Conservation (phyloP, 1,140 invertebrate species). For the Hormaphis cornu region DNA sequence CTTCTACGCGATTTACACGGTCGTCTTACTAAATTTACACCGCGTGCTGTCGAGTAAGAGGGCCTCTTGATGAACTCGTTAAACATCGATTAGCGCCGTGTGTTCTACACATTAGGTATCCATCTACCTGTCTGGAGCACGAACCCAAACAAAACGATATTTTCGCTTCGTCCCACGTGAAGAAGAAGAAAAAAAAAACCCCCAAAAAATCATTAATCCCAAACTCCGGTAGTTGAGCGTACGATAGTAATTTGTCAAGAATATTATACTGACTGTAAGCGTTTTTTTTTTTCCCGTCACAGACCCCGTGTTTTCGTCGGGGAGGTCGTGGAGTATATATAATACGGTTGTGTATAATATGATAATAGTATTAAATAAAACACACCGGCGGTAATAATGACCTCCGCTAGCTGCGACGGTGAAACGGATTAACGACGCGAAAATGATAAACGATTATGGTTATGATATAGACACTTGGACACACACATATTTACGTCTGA, state of each 20-base stretch:
- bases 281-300: neutral
- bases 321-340: neutral
- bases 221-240: conserved; percentile 28
- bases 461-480: too few relatives aligned
- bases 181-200: neutral
- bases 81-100: conserved; percentile 22
- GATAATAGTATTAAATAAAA: too few relatives aligned
- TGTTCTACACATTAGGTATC: too few relatives aligned
- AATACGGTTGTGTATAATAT: too few relatives aligned
- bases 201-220: conserved; percentile 30
- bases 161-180: neutral
- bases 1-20: conserved; percentile 7
- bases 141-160: conserved; percentile 27
- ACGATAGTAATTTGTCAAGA: conserved; percentile 31
- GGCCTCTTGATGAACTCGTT: conserved; percentile 27
- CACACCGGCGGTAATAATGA: neutral
- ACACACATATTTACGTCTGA: too few relatives aligned
- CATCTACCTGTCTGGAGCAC: neutral
- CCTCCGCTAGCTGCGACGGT: neutral
- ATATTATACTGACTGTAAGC: neutral
- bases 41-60: conserved; percentile 10
- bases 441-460: conserved; percentile 14
- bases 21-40: neutral
- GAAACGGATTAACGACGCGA: conserved; percentile 21
- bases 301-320: neutral